Evolutionary conservation across 1,140 invertebrate species (phyloP).

Genomic region (Pseudomyrmex gracilis): DNA sequence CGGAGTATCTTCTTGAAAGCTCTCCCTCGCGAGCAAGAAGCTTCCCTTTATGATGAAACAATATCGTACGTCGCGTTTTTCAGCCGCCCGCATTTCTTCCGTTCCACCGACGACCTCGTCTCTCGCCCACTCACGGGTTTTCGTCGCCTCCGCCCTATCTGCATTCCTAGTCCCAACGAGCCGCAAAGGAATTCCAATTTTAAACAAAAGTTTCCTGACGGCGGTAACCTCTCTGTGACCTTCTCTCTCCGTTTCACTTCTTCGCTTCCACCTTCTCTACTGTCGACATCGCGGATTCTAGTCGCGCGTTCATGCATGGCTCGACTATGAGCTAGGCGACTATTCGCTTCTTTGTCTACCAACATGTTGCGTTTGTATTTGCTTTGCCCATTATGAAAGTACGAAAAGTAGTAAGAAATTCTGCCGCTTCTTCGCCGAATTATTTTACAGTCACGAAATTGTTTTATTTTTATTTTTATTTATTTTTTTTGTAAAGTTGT

Average conservation of each 20-base stretch:
- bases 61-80: slow-evolving; percentile 74
- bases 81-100: slow-evolving; percentile 46
- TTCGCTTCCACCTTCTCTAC: slow-evolving; percentile 42
- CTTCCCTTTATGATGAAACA: slow-evolving; percentile 75
- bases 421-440: slow-evolving; percentile 18
- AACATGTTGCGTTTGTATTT: slow-evolving; percentile 51
- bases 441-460: slow-evolving; percentile 11
- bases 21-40: slow-evolving; percentile 60
- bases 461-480: slow-evolving; percentile 4
- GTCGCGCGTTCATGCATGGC: slow-evolving; percentile 73
- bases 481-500: background rate
- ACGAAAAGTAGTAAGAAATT: background rate
- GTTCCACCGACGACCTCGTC: slow-evolving; percentile 9
- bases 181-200: slow-evolving; percentile 83
- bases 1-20: slow-evolving; percentile 63
- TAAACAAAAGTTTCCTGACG: slow-evolving; percentile 83
- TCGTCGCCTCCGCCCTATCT: slow-evolving; percentile 79
- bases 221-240: slow-evolving; percentile 73
- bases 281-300: slow-evolving; percentile 70
- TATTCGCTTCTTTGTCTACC: slow-evolving; percentile 53
- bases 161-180: slow-evolving; percentile 81
- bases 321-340: slow-evolving; percentile 45
- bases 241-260: slow-evolving; percentile 8
- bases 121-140: slow-evolving; percentile 66
- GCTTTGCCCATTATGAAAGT: slow-evolving; percentile 28